Evolutionary conservation across 2,888 invertebrate species (phyloP), one percentile per base, ranked within the genome.

Genomic region (Carterocephalus palaemon): DNA sequence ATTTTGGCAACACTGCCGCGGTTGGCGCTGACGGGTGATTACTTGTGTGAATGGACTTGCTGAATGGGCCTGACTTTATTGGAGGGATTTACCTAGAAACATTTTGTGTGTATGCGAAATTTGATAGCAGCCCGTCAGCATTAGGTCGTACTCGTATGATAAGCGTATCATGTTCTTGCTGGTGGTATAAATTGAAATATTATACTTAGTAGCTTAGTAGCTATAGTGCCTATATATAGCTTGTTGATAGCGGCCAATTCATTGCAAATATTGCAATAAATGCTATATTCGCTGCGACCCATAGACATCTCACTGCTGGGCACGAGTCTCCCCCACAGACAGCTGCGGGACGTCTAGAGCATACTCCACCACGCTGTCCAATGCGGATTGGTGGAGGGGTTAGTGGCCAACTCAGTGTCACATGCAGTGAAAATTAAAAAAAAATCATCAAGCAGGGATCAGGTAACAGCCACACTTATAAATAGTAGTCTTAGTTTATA

Each of bases 1-100:
- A 72, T 67, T 77, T 76, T 75, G 73, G 71, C 69, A 70, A 64
- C 71, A 71, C 66, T 67, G 70, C 62, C 24, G 19, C 10, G 10
- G 10, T 29, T 39, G 28, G 28, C 20, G 38, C 65, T 64, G 67
- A 67, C 63, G 65, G 64, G 55, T 53, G 60, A 56, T 56, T 45
- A 54, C 54, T 59, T 54, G 63, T 51, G 54, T 67, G 64, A 70
- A 67, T 74, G 70, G 64, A 64, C 60, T 58, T 56, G 57, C 52
- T 62, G 64, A 60, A 58, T 51, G 53, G 50, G 17, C 34, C 28
- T 37, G 50, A 19, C 34, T 32, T 37, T 46, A 46, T 48, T 49
- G 37, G 36, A 17, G 19, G 31, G 47, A 29, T 23, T 41, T 46
- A 46, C 34, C 33, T 41, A 45, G 39, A 49, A 46, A 40, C 39